Evolutionary conservation across 2,113 vertebrate species (phyloP).

Genomic region (Myotis lucifugus): DNA sequence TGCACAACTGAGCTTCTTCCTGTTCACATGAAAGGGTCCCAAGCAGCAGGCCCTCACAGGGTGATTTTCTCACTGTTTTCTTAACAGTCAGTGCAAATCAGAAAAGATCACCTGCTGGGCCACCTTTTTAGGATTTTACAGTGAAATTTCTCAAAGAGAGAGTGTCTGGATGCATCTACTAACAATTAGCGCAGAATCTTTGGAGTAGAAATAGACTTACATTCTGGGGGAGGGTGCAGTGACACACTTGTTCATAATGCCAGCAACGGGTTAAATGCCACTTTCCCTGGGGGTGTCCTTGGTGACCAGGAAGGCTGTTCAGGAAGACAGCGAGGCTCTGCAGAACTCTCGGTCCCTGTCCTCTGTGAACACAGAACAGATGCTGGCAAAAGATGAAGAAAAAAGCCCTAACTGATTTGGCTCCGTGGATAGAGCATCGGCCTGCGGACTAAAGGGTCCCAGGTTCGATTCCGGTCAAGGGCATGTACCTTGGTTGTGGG

Average conservation of each 20-base stretch:
- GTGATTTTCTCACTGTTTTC: slow-evolving; percentile 54
- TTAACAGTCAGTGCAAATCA: slow-evolving; percentile 23
- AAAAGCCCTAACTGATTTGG: not conserved
- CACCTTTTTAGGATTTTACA: slow-evolving; percentile 29
- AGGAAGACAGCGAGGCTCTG: not conserved
- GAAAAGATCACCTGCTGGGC: slow-evolving; percentile 5
- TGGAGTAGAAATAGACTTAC: slow-evolving; percentile 29
- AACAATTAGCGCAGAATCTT: slow-evolving; percentile 28
- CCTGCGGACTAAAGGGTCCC: too few relatives aligned
- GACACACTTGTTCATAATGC: not conserved
- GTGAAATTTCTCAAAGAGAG: not conserved
- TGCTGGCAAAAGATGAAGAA: not conserved
- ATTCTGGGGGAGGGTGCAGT: not conserved
- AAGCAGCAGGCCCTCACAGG: not conserved
- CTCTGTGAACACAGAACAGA: not conserved
- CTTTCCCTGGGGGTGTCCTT: not conserved
- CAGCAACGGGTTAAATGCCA: slow-evolving; percentile 28
- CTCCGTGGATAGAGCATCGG: too few relatives aligned
- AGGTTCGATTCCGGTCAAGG: too few relatives aligned
- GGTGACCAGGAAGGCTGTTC: not conserved
- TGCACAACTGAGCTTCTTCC: not conserved
- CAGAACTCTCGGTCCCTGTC: not conserved
- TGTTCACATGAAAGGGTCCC: not conserved
- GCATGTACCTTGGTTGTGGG: too few relatives aligned
- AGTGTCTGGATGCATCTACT: slow-evolving; percentile 29